phyloP scores from a whole-genome alignment of 2,113 vertebrate species.

The Sphaerodactylus townsendi region DNA sequence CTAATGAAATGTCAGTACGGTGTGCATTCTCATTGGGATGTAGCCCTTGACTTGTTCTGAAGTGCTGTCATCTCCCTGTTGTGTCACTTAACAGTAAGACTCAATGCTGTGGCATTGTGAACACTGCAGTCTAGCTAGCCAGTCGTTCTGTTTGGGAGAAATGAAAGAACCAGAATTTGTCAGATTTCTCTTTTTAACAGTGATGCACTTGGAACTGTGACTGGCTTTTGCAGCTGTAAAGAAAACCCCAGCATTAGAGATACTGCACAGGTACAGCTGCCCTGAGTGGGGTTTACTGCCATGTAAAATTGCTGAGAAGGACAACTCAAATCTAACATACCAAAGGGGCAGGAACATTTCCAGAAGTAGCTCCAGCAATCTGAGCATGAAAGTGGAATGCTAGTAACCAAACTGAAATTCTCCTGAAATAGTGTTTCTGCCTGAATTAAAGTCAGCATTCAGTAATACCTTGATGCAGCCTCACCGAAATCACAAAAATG shows the following conservation, averaged over 20 bases:
- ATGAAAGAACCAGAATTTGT: not conserved
- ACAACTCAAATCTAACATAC: slow-evolving; percentile 4
- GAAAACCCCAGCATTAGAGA: not conserved
- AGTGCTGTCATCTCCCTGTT: not conserved
- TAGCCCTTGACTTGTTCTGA: not conserved
- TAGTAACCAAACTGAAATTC: not conserved
- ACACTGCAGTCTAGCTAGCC: not conserved
- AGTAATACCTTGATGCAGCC: not conserved
- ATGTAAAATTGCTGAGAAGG: not conserved
- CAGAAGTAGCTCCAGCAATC: not conserved
- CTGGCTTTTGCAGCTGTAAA: not conserved
- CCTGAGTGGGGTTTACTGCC: not conserved
- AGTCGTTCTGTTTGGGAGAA: not conserved
- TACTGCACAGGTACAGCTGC: not conserved
- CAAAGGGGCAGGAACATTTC: not conserved
- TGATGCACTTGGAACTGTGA: not conserved
- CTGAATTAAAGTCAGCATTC: not conserved
- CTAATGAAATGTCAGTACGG: not conserved
- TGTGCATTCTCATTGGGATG: not conserved
- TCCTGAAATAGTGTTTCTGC: not conserved
- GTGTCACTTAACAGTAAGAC: not conserved
- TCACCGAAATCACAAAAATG: not conserved
- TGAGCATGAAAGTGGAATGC: not conserved
- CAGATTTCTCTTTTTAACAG: not conserved
- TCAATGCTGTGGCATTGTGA: not conserved